Evolutionary conservation across 2,888 invertebrate genomes (phyloP), one percentile per base, ranked within the genome.

Genomic region (Volucella inflata): DNA sequence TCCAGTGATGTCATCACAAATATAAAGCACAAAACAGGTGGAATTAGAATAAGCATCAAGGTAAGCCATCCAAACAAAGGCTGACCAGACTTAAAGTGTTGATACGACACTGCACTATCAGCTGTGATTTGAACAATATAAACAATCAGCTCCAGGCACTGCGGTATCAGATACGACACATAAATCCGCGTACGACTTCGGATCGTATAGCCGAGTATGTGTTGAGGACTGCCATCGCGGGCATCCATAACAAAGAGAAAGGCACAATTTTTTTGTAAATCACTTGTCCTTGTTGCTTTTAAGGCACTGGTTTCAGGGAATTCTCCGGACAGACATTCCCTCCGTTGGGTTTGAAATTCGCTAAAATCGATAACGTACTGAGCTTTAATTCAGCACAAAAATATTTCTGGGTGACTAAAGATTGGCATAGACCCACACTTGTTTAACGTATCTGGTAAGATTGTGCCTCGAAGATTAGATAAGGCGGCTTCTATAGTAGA

Each of bases 61-160:
- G 94, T 94, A 10, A 93, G 89, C 44, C 91, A 90, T 2, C 92
- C 94, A 89, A 93, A 93, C 76, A 92, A 90, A 14, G 93, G 91
- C 90, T 95, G 94, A 4, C 93, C 93, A 88, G 94, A 94, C 16
- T 92, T 92, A 87, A 94, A 94, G 89, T 96, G 95, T 89, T 95
- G 94, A 83, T 93, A 93, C 64, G 95, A 93, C 1, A 96, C 93
- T 0, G 94, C 94, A 40, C 95, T 90, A 89, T 96, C 96, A 51
- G 94, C 94, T 16, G 95, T 94, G 48, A 95, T 94, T 67, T 96
- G 93, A 3, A 94, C 92, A 44, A 96, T 92, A 88, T 95, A 97
- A 38, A 96, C 90, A 1, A 94, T 85, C 53, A 95, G 93, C 11
- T 94, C 94, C 44, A 94, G 88, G n/a, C 94, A 84, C 3, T 93